Evolutionary conservation across 2,888 invertebrate genomes (phyloP).

Genomic region (Oxyscelio sp.): DNA sequence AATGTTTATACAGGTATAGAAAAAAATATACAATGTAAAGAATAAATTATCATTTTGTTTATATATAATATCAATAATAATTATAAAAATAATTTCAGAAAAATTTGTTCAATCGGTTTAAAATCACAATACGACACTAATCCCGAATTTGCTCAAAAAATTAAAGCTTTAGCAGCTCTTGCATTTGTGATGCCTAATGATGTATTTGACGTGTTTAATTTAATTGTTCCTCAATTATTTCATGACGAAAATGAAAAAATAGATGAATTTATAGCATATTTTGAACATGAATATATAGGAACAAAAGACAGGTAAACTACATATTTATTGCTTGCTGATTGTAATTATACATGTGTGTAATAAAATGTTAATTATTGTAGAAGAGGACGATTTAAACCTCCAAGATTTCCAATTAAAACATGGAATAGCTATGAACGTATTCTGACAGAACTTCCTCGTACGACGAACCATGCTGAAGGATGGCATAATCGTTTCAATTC

Average conservation of each 20-base stretch:
- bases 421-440: constrained; percentile 7
- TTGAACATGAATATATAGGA: constrained; percentile 8
- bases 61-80: not conserved
- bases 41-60: not conserved
- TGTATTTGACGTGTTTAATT: not conserved
- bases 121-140: constrained; percentile 15
- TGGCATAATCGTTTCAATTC: constrained; percentile 17
- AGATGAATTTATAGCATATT: constrained; percentile 17
- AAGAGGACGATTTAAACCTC: not conserved
- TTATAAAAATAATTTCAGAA: not conserved
- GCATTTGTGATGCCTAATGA: not conserved
- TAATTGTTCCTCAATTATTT: not conserved
- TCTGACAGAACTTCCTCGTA: not conserved
- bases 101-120: not conserved
- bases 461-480: constrained; percentile 6
- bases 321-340: too few relatives aligned
- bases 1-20: constrained; percentile 17
- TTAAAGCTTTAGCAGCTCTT: constrained; percentile 8
- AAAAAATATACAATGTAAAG: not conserved
- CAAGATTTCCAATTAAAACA: not conserved
- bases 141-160: constrained; percentile 15
- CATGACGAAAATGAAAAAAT: not conserved
- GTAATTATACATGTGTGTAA: not conserved
- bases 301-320: not conserved
- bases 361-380: not conserved